Evolutionary conservation across 1,140 invertebrate genomes (phyloP).

Genomic region (Heliconius melpomene): DNA sequence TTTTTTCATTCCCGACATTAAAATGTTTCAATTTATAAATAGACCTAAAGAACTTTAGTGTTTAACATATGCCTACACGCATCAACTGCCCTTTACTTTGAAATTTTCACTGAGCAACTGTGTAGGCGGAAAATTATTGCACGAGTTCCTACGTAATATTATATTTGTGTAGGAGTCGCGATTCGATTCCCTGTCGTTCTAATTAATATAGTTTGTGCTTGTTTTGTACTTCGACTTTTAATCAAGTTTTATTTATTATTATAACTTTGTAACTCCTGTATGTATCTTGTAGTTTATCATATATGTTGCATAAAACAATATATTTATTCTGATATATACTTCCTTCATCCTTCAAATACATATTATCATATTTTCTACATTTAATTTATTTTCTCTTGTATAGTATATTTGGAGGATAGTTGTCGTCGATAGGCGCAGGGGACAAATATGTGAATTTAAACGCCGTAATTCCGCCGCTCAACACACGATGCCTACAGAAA

Average conservation of each 20-base stretch:
- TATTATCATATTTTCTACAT: no score
- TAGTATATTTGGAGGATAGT: no score
- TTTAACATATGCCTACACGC: slow-evolving; percentile 19
- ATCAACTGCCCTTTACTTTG: slow-evolving; percentile 38
- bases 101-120: slow-evolving; percentile 35
- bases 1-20: not conserved
- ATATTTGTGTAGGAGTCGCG: slow-evolving; percentile 36
- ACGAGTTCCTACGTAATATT: slow-evolving; percentile 33
- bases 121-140: slow-evolving; percentile 36
- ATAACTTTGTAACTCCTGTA: not conserved
- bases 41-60: slow-evolving; percentile 2
- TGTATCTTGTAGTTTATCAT: no score
- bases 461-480: no score
- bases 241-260: not conserved
- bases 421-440: no score
- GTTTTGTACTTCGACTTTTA: not conserved
- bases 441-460: no score
- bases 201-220: not conserved
- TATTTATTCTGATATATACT: no score
- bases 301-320: no score
- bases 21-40: slow-evolving; percentile 5
- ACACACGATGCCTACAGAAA: no score
- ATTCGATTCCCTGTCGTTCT: slow-evolving; percentile 32
- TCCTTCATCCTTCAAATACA: no score
- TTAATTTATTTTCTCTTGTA: no score